Evolutionary conservation across 2,797 vertebrate species (phyloP).

Genomic region (Falco naumanni): DNA sequence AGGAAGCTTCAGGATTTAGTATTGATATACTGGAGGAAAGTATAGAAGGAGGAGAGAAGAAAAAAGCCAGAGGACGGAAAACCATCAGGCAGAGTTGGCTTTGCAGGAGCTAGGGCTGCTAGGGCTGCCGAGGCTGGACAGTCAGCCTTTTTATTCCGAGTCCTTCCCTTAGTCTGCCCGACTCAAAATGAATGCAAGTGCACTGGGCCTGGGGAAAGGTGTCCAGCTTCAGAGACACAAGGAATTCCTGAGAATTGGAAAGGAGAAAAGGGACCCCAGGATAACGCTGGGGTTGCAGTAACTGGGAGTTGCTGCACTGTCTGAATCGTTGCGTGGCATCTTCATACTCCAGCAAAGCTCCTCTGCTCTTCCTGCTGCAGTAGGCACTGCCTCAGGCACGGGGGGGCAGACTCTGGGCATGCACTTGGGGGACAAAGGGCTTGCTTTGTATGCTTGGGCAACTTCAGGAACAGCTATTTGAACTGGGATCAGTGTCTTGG

Average conservation of each 20-base stretch:
- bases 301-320: background rate
- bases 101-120: background rate
- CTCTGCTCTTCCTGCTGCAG: background rate
- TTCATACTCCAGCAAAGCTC: background rate
- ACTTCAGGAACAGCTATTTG: background rate
- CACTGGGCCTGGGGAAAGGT: background rate
- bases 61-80: background rate
- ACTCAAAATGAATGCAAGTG: background rate
- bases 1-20: background rate
- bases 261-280: background rate
- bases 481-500: background rate
- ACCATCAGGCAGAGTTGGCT: background rate
- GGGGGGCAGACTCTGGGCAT: background rate
- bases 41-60: background rate
- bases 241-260: background rate
- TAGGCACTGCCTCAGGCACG: background rate
- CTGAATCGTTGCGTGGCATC: background rate
- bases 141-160: background rate
- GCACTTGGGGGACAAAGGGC: background rate
- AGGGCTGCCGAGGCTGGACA: background rate
- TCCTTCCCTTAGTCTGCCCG: background rate
- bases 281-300: background rate
- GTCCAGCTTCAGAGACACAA: background rate
- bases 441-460: background rate
- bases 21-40: background rate